Evolutionary conservation across 2,113 vertebrate species (phyloP), one percentile per base, ranked within the genome.

Genomic region (Urocitellus parryii): DNA sequence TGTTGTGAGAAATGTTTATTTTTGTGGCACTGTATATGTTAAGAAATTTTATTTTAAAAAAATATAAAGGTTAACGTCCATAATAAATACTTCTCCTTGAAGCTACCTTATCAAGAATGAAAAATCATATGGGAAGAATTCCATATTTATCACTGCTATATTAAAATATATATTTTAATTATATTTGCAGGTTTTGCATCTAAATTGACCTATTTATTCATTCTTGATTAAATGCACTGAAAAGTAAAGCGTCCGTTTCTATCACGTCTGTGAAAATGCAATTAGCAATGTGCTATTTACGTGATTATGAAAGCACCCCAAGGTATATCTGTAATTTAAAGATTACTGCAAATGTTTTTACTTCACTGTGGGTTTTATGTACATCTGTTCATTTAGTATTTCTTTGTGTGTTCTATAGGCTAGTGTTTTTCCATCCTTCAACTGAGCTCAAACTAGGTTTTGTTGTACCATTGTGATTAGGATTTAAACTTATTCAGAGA

Each of bases 1-100:
- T 98, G 98, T 98, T 3, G 98, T 98, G 98, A 97, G 97, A 98
- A 98, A 98, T 98, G 98, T 99, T 98, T 98, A 98, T 98, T 98
- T 99, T 99, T 99, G 98, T 99, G 98, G 98, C 99, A 98, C 98
- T 99, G 97, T 98, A 98, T 98, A 99, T 99, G 98, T 99, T 98
- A 97, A 99, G 95, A 98, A 97, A 98, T 98, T 97, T 98, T 98
- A 98, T 98, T 99, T 98, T 98, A 98, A 96, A 97, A 98, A 98
- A 98, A 98, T 98, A 97, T 97, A 98, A 98, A 98, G 70, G 92
- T 98, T 97, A 98, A 98, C 42, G 76, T 98, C 98, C 97, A 87
- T 98, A 96, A 97, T 94, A 97, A 93, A 96, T 97, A 97, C 94
- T 98, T 98, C 98, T 98, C 97, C 77, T 96, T 90, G 73, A 97